These are phyloP conservation scores for Hylaea fasciaria DNA, from an alignment of 2,888 invertebrate species.

Conservation along the genomic window DNA sequence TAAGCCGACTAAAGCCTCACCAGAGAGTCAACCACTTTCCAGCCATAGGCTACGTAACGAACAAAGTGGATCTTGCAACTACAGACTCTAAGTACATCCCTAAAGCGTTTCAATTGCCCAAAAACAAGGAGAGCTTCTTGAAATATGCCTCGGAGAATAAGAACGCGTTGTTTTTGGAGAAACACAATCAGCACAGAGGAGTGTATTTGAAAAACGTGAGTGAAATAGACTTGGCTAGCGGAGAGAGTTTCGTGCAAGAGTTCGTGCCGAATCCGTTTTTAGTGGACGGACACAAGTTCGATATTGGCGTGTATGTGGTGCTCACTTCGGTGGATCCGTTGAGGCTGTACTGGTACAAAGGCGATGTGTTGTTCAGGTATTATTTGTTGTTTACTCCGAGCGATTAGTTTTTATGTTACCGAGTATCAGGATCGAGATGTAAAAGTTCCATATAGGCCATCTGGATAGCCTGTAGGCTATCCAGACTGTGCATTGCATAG, in stretches of 20 bases:
- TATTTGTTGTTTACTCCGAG: slow-evolving; percentile 14
- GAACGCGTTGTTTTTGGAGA: slow-evolving; percentile 92
- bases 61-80: slow-evolving; percentile 94
- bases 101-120: slow-evolving; percentile 94
- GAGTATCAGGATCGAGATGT: too few relatives aligned
- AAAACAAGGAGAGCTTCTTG: slow-evolving; percentile 88
- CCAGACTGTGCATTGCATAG: too few relatives aligned
- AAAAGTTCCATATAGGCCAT: too few relatives aligned
- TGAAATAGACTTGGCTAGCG: slow-evolving; percentile 88
- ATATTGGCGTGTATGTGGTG: slow-evolving; percentile 97
- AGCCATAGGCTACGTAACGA: slow-evolving; percentile 96
- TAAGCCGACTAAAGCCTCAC: slow-evolving; percentile 86
- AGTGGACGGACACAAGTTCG: slow-evolving; percentile 97
- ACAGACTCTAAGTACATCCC: slow-evolving; percentile 92
- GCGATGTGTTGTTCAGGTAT: slow-evolving; percentile 94
- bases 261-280: slow-evolving; percentile 94
- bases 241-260: slow-evolving; percentile 95
- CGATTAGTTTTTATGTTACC: too few relatives aligned
- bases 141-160: slow-evolving; percentile 88
- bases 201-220: slow-evolving; percentile 90
- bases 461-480: too few relatives aligned
- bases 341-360: slow-evolving; percentile 94
- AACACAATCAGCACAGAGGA: slow-evolving; percentile 95
- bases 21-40: slow-evolving; percentile 97
- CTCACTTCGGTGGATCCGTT: slow-evolving; percentile 96